These are phyloP conservation scores for Pyrocoelia pectoralis DNA, from an alignment of 2,888 invertebrate genomes.

Conservation along the genomic window DNA sequence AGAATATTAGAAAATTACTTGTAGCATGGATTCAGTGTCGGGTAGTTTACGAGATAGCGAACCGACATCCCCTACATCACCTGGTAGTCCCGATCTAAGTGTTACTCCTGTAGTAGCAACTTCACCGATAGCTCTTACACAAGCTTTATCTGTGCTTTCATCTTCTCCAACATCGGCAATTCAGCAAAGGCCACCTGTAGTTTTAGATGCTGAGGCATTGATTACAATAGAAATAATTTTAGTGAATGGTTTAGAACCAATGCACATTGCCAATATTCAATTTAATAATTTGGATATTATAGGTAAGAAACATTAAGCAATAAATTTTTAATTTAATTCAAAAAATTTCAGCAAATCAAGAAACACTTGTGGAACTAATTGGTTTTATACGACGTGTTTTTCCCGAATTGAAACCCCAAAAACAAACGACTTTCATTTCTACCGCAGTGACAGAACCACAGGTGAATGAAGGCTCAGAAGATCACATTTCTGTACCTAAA, in stretches of 20 bases:
- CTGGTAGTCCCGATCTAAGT: constrained; percentile 73
- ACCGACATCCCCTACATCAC: constrained; percentile 88
- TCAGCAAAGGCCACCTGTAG: constrained; percentile 18
- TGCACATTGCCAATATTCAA: constrained; percentile 84
- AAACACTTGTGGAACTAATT: constrained; percentile 91
- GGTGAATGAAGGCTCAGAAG: constrained; percentile 7
- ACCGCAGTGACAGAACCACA: constrained; percentile 8
- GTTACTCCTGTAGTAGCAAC: constrained; percentile 51
- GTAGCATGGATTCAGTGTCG: constrained; percentile 90
- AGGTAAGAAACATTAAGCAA: constrained; percentile 63
- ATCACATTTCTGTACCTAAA: constrained; percentile 42
- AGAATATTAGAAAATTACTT: no score
- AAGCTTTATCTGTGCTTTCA: constrained; percentile 62
- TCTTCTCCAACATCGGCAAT: constrained; percentile 49
- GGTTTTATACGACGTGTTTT: constrained; percentile 85
- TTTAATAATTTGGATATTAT: constrained; percentile 96
- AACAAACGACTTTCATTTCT: constrained; percentile 35
- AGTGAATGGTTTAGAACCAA: constrained; percentile 62
- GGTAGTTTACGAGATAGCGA: constrained; percentile 93
- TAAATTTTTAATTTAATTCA: neutral
- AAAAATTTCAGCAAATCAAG: constrained; percentile 80
- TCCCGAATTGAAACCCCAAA: constrained; percentile 56
- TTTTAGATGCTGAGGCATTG: constrained; percentile 71
- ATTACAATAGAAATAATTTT: constrained; percentile 84
- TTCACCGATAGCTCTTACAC: constrained; percentile 65